A percentile compares a stretch with the other conserved stretches of the same genome.
phyloP scores from a whole-genome alignment of 2,797 vertebrate species.

The Sternarchorhynchus goeldii region DNA sequence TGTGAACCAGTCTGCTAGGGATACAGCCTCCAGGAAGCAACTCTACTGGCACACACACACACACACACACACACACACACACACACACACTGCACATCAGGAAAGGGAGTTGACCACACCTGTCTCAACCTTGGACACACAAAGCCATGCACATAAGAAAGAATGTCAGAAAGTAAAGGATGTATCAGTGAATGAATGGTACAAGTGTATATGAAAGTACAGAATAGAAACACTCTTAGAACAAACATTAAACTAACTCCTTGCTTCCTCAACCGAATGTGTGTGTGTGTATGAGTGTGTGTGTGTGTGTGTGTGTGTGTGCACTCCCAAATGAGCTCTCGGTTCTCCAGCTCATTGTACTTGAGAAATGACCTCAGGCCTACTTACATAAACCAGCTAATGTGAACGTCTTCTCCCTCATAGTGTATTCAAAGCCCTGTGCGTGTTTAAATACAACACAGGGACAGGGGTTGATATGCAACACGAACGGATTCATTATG shows the following conservation, averaged over 20 bases:
- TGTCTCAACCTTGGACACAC: too few relatives aligned
- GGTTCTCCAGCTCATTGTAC: slow-evolving; percentile 7
- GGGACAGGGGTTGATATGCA: neutral
- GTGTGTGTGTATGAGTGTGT: neutral
- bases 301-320: slow-evolving; percentile 3
- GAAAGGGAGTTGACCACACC: neutral
- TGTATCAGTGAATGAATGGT: neutral
- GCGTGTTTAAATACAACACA: neutral
- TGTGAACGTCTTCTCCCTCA: slow-evolving; percentile 24
- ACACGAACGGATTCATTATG: neutral
- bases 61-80: neutral
- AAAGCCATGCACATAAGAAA: neutral
- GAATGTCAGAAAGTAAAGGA: neutral
- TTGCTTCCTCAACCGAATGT: too few relatives aligned
- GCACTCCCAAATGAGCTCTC: neutral
- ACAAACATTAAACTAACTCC: neutral
- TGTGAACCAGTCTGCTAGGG: neutral
- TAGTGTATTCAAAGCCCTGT: slow-evolving; percentile 27
- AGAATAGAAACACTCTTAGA: neutral
- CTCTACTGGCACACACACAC: neutral
- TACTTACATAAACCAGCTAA: slow-evolving; percentile 16
- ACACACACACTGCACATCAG: neutral
- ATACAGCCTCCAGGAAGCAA: neutral
- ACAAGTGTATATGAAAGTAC: neutral
- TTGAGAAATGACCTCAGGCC: slow-evolving; percentile 23